These are phyloP conservation scores for Anhinga anhinga DNA, from an alignment of 2,113 vertebrate genomes.

Conservation along the genomic window DNA sequence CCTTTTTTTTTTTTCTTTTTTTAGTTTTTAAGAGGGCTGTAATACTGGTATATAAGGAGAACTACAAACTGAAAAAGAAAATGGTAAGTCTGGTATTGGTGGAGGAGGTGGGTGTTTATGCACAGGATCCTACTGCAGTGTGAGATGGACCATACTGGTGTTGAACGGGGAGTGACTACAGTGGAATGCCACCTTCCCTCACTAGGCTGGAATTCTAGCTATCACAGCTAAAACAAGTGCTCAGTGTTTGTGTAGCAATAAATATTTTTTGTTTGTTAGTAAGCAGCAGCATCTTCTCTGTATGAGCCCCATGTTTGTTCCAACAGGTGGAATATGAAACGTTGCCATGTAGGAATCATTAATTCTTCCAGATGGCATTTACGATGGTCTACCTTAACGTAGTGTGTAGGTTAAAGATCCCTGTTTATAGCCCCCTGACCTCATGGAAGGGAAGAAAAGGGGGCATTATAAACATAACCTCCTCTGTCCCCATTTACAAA, in stretches of 20 bases:
- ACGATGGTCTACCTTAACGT: not conserved
- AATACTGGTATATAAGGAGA: slow-evolving; percentile 94
- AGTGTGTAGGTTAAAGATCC: not conserved
- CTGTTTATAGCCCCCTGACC: not conserved
- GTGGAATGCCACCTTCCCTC: not conserved
- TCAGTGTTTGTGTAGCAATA: not conserved
- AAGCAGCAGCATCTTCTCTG: not conserved
- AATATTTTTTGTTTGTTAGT: not conserved
- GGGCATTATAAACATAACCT: not conserved
- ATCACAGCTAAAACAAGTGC: not conserved
- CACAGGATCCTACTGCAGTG: not conserved
- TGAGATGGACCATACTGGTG: accelerated
- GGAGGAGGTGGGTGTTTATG: not conserved
- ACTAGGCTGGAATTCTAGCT: not conserved
- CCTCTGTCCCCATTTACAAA: not conserved
- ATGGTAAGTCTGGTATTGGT: slow-evolving; percentile 75
- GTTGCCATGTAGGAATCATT: not conserved
- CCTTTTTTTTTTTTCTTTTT: slow-evolving; percentile 39
- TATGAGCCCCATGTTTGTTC: not conserved
- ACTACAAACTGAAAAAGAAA: slow-evolving; percentile 95
- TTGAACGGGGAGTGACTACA: not conserved
- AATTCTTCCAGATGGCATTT: not conserved
- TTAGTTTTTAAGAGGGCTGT: slow-evolving; percentile 96
- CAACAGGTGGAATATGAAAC: not conserved
- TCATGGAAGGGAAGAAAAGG: not conserved